A percentile compares a stretch with the other conserved stretches of the same genome.
phyloP scores from a whole-genome alignment of 2,113 vertebrate species.

The Merops nubicus region DNA sequence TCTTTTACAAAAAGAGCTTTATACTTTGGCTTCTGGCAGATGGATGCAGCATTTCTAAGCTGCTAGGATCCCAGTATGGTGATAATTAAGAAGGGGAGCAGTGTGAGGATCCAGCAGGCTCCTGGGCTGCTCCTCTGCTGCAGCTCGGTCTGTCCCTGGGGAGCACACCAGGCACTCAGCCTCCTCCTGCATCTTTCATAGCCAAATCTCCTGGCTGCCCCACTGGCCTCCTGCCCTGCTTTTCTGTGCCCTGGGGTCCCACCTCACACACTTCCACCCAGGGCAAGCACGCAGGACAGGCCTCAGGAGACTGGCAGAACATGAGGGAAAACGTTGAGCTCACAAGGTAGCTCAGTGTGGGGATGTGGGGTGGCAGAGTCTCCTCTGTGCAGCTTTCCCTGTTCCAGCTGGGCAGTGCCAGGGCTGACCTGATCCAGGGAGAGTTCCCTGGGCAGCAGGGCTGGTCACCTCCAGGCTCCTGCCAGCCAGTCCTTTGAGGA shows the following conservation, averaged over 20 bases:
- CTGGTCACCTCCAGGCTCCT: not conserved
- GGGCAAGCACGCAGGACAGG: not conserved
- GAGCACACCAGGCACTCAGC: not conserved
- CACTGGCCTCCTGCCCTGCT: not conserved
- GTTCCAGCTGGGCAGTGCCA: not conserved
- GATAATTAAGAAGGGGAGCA: not conserved
- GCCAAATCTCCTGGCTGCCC: not conserved
- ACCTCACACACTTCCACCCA: not conserved
- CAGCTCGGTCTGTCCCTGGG: not conserved
- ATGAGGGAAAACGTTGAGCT: rapidly evolving
- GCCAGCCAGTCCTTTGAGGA: not conserved
- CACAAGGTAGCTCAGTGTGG: not conserved
- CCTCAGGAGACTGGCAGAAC: not conserved
- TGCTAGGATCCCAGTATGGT: not conserved
- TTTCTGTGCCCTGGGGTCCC: not conserved
- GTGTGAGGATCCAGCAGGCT: not conserved
- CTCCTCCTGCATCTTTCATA: not conserved
- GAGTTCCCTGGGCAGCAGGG: not conserved
- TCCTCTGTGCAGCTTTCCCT: rapidly evolving
- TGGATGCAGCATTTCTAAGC: not conserved
- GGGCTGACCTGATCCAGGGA: not conserved
- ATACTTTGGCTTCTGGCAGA: not conserved
- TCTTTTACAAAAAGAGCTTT: not conserved
- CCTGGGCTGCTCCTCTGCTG: not conserved
- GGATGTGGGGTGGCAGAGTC: rapidly evolving